These are phyloP conservation scores for Henricia sp. DNA, from an alignment of 53 echinoderm and acorn worm genomes.

Conservation along the genomic window DNA sequence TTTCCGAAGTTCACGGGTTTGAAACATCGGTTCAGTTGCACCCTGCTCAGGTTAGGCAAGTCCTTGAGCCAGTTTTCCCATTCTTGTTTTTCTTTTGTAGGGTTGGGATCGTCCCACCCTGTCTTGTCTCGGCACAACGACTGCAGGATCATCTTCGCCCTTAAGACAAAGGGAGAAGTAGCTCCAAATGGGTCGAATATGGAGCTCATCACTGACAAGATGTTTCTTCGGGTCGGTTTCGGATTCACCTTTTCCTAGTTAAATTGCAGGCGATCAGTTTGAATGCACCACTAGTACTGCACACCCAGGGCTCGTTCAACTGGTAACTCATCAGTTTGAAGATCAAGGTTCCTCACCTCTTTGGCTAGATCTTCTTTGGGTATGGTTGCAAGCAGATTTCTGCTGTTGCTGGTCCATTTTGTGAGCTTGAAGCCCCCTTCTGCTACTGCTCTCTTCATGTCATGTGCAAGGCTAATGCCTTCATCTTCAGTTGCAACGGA, in stretches of 20 bases:
- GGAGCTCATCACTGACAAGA: slow-evolving; percentile 54
- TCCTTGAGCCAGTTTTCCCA: slow-evolving; percentile 56
- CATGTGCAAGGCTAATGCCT: slow-evolving; percentile 41
- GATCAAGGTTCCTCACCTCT: slow-evolving; percentile 53
- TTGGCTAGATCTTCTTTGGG: slow-evolving; percentile 67
- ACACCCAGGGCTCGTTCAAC: slow-evolving; percentile 72
- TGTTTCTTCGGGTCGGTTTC: slow-evolving; percentile 44
- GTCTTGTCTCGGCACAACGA: no score
- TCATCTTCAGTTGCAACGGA: slow-evolving; percentile 58
- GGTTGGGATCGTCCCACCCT: slow-evolving; percentile 76
- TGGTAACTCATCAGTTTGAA: slow-evolving; percentile 41
- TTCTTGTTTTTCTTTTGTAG: no score
- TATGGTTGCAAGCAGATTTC: slow-evolving; percentile 43
- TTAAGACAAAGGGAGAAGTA: slow-evolving; percentile 57
- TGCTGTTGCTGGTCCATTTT: slow-evolving; percentile 69
- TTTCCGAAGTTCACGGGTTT: slow-evolving; percentile 53
- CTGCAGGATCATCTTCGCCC: slow-evolving; percentile 67
- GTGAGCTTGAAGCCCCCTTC: slow-evolving; percentile 69
- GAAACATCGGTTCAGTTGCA: slow-evolving; percentile 57
- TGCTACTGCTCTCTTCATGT: background rate
- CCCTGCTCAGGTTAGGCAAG: slow-evolving; percentile 38
- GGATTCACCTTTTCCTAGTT: slow-evolving; percentile 34
- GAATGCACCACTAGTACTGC: slow-evolving; percentile 67
- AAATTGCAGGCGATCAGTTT: slow-evolving; percentile 50
- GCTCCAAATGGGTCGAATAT: slow-evolving; percentile 70